Percentiles rank a stretch among this genome's conserved stretches.
Evolutionary conservation across 2,113 vertebrate species (phyloP).

Genomic region (Pardalotus punctatus): DNA sequence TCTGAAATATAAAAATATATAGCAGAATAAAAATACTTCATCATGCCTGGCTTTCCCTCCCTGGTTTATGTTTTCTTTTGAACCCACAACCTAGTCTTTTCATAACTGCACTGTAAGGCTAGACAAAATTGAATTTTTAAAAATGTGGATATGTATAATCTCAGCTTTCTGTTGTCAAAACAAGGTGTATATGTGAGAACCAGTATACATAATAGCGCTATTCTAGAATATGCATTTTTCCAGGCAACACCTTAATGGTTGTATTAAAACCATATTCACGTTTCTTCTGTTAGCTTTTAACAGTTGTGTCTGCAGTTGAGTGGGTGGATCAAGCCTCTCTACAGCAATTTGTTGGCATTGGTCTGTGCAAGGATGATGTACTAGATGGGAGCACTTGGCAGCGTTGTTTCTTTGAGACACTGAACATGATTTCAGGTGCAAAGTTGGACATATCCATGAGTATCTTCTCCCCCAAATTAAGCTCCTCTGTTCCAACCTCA

Average conservation of each 20-base stretch:
- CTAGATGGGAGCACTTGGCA: background rate
- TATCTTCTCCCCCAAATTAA: background rate
- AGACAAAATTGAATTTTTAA: background rate
- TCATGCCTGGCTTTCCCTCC: background rate
- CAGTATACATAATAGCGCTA: background rate
- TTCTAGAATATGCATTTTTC: background rate
- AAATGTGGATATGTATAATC: background rate
- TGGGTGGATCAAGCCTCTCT: background rate
- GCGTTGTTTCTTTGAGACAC: background rate
- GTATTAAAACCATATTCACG: background rate
- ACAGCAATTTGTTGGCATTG: background rate
- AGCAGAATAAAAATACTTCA: constrained; percentile 75
- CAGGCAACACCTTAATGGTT: background rate
- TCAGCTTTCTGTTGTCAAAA: background rate
- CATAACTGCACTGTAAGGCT: background rate
- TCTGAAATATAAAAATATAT: constrained; percentile 67
- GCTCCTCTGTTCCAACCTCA: background rate
- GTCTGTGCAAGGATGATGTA: background rate
- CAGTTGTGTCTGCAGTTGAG: background rate
- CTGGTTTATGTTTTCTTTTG: constrained; percentile 1
- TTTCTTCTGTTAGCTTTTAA: background rate
- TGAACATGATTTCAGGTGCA: background rate
- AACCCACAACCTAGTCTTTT: background rate
- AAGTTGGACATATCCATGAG: background rate
- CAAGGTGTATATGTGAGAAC: background rate